Evolutionary conservation across 2,113 vertebrate species (phyloP), one percentile per base, ranked within the genome.

Genomic region (Cervus canadensis): DNA sequence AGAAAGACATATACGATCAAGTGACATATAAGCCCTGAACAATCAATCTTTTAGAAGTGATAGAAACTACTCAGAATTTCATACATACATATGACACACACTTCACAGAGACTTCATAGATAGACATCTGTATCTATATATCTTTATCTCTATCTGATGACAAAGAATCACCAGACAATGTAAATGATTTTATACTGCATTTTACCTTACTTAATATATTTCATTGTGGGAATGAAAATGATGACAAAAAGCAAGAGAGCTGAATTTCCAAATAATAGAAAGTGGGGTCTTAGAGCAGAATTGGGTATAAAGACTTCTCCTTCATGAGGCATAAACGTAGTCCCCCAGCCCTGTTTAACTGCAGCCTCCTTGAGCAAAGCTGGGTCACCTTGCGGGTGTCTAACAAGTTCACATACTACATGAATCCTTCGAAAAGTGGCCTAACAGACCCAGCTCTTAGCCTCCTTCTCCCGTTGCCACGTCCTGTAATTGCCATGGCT

Each of bases 311-410:
- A 91, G n/a, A 67, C 48, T 90, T 98, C 95, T 33, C 97, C 89
- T 94, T 91, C 94, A 48, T 26, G 91, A 97, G 98, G 85, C 84
- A 95, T 84, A 98, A 97, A 97, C 78, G 90, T 81, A 91, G 81
- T 78, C 83, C 36, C 87, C 94, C 82, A 78, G 96, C 98, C 50
- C 48, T 89, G 85, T 92, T 96, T 52, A n/a, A 12, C 60, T 15
- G 28, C 12, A 50, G 26, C 16, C 30, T 78, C 30, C 64, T 9
- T 33, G 26, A 94, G 97, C 85, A 94, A 94, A 13, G 74, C 94
- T 91, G 92, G 97, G 97, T 96, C 97, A 96, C 84, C 57, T 79
- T 9, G 56, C 96, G 88, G 97, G 94, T 96, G 94, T 97, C 85
- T 96, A 94, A 91, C 95, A 97, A 97, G 60, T 84, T 50, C 94